Percentiles rank a stretch among this genome's conserved stretches.
phyloP scores from a whole-genome alignment of 2,113 vertebrate genomes.

The Tragelaphus buxtoni region DNA sequence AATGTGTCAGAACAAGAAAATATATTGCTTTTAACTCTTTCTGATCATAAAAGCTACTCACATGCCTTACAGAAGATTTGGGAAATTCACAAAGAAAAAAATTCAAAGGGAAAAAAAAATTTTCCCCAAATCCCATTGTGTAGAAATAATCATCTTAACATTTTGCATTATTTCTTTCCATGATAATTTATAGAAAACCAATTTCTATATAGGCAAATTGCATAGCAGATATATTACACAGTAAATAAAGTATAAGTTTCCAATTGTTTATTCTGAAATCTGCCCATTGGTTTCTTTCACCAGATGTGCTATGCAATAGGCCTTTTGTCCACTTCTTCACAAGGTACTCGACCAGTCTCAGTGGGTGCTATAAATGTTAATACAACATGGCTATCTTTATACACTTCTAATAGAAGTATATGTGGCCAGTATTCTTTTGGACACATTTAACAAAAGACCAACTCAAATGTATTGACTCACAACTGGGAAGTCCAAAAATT shows the following conservation, averaged over 20 bases:
- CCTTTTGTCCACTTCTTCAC: background rate
- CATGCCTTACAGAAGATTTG: background rate
- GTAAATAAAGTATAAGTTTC: background rate
- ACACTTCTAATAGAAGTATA: background rate
- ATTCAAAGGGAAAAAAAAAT: background rate
- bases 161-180: background rate
- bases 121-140: background rate
- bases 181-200: background rate
- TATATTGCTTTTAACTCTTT: background rate
- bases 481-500: background rate
- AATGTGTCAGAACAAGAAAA: background rate
- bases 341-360: background rate
- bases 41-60: background rate
- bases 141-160: background rate
- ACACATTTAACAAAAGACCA: background rate
- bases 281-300: background rate
- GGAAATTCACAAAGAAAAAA: background rate
- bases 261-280: background rate
- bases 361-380: background rate
- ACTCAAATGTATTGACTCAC: background rate
- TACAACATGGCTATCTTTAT: background rate
- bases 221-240: background rate
- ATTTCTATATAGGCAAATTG: background rate
- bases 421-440: background rate
- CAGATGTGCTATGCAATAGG: background rate